Percentiles rank a stretch among this genome's conserved stretches.
These are phyloP conservation scores for Willisornis vidua DNA, from an alignment of 2,113 vertebrate genomes.

Conservation along the genomic window DNA sequence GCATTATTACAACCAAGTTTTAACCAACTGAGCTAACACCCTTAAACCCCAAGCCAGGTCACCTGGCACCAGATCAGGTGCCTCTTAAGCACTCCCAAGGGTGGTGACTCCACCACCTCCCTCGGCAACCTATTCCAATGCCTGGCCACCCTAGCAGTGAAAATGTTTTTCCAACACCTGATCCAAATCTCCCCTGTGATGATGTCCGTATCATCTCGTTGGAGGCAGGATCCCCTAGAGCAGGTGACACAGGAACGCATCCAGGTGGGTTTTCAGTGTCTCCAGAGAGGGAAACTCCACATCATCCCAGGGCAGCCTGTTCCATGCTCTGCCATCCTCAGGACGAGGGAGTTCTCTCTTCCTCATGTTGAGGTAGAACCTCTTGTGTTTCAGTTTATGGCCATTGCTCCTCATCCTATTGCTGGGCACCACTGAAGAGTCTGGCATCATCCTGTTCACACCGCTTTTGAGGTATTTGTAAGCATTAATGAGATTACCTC, in stretches of 20 bases:
- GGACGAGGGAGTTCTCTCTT: accelerated
- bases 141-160: background rate
- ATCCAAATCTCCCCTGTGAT: background rate
- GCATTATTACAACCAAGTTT: too few relatives aligned
- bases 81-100: accelerated
- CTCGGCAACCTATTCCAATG: accelerated
- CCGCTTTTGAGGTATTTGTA: background rate
- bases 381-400: background rate
- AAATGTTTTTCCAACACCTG: background rate
- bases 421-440: background rate
- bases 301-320: background rate
- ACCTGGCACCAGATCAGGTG: accelerated
- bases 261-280: background rate
- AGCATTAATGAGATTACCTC: background rate
- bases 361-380: background rate
- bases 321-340: background rate
- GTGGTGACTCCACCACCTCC: accelerated
- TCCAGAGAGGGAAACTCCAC: background rate
- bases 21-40: too few relatives aligned
- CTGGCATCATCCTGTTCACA: background rate
- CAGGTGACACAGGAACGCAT: too few relatives aligned
- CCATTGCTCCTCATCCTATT: background rate
- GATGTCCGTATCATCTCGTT: background rate
- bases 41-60: background rate
- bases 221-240: background rate